Conservation (phyloP, 2,888 invertebrate species). For the Tachina grossa region DNA sequence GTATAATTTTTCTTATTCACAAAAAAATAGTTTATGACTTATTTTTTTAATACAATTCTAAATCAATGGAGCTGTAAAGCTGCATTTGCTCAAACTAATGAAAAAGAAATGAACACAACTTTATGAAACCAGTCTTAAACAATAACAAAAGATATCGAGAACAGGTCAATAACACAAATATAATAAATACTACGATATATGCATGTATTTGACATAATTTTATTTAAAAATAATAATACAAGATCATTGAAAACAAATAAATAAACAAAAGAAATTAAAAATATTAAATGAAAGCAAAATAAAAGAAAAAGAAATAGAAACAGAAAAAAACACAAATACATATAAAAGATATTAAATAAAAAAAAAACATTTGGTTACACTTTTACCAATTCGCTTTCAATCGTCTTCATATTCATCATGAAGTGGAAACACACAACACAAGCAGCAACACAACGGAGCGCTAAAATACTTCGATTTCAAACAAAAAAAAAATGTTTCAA, state of each 20-base stretch:
- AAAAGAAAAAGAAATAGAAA: slow-evolving; percentile 20
- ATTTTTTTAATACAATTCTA: neutral
- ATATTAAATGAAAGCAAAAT: slow-evolving; percentile 15
- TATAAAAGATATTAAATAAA: neutral
- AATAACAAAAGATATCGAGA: slow-evolving; percentile 43
- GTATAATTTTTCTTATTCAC: neutral
- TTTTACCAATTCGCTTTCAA: slow-evolving; percentile 50
- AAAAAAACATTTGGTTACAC: slow-evolving; percentile 22
- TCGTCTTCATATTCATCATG: slow-evolving; percentile 19
- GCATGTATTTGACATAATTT: slow-evolving; percentile 48
- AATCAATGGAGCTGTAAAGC: neutral
- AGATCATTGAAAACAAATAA: slow-evolving; percentile 29
- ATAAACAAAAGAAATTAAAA: slow-evolving; percentile 39
- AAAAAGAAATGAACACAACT: neutral
- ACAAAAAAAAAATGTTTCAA: neutral
- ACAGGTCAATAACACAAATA: slow-evolving; percentile 63
- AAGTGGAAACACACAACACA: slow-evolving; percentile 1
- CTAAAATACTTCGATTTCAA: neutral
- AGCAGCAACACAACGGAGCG: slow-evolving; percentile 20
- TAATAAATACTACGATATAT: slow-evolving; percentile 17
- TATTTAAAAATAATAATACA: slow-evolving; percentile 35
- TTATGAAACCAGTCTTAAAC: slow-evolving; percentile 23
- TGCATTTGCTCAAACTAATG: slow-evolving; percentile 17
- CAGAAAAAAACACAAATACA: neutral
- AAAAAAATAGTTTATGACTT: neutral